Base-by-base conservation (phyloP, 2,888 invertebrate genomes). In the Adela reaumurella region DNA sequence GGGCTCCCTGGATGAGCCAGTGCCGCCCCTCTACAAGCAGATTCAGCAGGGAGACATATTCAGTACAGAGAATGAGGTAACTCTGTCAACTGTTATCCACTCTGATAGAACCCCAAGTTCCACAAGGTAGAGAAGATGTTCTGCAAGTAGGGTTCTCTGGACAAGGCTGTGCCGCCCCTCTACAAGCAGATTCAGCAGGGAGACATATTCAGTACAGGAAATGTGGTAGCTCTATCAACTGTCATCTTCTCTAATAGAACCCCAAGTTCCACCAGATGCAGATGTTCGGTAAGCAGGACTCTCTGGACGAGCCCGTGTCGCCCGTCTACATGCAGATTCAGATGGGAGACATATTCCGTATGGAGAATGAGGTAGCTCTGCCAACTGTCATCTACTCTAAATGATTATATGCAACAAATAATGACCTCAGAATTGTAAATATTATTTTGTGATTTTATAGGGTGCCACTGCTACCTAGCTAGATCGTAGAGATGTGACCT, bases 201-300 rank as follows among this genome's bases (percentile, higher is more conserved):
- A 1, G 84, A 84, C 53, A 82, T 82, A 52, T 81, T 83, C 59
- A 72, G 73, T 55, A 82, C 81, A 3, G 84, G 84, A 55, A 76
- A 82, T 56, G 84, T 83, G 72, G 83, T 83, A 57, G 59, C 57
- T 24, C n/a, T n/a, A n/a, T n/a, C n/a, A n/a, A n/a, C n/a, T n/a
- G n/a, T n/a, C n/a, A n/a, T n/a, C n/a, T n/a, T n/a, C n/a, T n/a
- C n/a, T n/a, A n/a, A n/a, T n/a, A 90, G 62, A 89, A 82, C 60
- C 90, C 90, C 5, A 90, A 90, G 67, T 90, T 91, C 67, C 90
- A 90, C 60, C 88, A 89, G 59, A 74, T 91, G 55, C 86, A 87
- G 50, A 85, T 87, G 74, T 89, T 90, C 66, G 86, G 85, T 47
- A 85, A 83, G 52, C 82, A 82, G 57, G 71, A 69, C 19, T 74